phyloP scores from a whole-genome alignment of 1,140 invertebrate genomes.

The Rhyacophila brunnea region DNA sequence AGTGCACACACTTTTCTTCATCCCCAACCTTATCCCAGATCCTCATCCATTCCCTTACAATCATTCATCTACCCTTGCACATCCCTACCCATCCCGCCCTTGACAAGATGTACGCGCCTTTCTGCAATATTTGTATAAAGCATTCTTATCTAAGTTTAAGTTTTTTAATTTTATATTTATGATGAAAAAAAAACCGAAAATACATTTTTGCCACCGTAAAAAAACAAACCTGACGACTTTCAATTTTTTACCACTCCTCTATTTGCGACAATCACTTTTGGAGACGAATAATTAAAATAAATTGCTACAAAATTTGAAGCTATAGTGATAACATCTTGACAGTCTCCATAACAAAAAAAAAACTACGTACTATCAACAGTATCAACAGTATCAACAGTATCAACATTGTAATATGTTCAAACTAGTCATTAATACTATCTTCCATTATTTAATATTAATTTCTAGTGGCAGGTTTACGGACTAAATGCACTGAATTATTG shows the following conservation, averaged over 20 bases:
- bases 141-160: slow-evolving; percentile 32
- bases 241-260: not conserved
- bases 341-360: too few relatives aligned
- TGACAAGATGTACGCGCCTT: slow-evolving; percentile 13
- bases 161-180: slow-evolving; percentile 35
- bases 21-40: not conserved
- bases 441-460: too few relatives aligned
- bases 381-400: too few relatives aligned
- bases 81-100: not conserved
- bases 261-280: too few relatives aligned
- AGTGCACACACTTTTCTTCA: slow-evolving; percentile 11
- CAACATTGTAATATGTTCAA: too few relatives aligned
- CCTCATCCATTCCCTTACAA: slow-evolving; percentile 1
- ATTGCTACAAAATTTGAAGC: too few relatives aligned
- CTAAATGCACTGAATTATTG: too few relatives aligned
- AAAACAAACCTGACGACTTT: slow-evolving; percentile 9
- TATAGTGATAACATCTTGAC: too few relatives aligned
- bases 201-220: slow-evolving; percentile 37
- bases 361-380: too few relatives aligned
- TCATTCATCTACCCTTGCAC: not conserved
- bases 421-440: too few relatives aligned
- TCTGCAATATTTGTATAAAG: slow-evolving; percentile 35
- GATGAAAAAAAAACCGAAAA: slow-evolving; percentile 34
- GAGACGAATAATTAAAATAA: too few relatives aligned
- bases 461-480: too few relatives aligned